Conservation (phyloP, 2,797 vertebrate genomes). For the Catostomus latipinnis region DNA sequence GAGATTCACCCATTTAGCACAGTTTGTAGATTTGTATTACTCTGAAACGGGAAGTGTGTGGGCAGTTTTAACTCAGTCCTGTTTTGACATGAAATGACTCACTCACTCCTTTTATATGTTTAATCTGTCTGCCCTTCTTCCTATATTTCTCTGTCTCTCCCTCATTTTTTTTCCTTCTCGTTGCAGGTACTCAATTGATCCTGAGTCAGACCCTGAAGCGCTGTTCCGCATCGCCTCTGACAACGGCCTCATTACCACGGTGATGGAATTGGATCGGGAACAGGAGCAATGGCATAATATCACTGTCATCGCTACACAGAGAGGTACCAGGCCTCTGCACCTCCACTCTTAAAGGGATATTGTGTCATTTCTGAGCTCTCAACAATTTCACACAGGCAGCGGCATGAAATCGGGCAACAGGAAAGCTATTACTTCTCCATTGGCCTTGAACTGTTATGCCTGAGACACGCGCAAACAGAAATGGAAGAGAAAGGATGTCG, state of each 20-base stretch:
- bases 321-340: slow-evolving; percentile 74
- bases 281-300: slow-evolving; percentile 87
- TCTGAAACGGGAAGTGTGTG: slow-evolving; percentile 5
- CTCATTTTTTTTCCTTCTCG: slow-evolving; percentile 10
- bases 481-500: slow-evolving; percentile 5
- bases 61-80: slow-evolving; percentile 9
- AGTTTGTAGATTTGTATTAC: background rate
- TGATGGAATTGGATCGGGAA: slow-evolving; percentile 86
- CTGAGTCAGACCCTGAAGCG: slow-evolving; percentile 84
- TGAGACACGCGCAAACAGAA: background rate
- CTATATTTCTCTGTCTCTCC: slow-evolving; percentile 1
- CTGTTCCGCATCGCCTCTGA: slow-evolving; percentile 87
- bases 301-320: slow-evolving; percentile 87
- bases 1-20: background rate
- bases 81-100: slow-evolving; percentile 18
- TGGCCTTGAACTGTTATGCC: slow-evolving; percentile 3
- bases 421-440: slow-evolving; percentile 30
- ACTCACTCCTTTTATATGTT: background rate
- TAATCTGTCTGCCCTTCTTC: slow-evolving; percentile 17
- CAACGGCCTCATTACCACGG: slow-evolving; percentile 84
- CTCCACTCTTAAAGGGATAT: slow-evolving; percentile 19
- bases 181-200: slow-evolving; percentile 88
- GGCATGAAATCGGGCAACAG: slow-evolving; percentile 4
- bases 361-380: background rate
- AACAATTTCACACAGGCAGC: slow-evolving; percentile 33